Evolutionary conservation across 2,797 vertebrate species (phyloP), one percentile per base, ranked within the genome.

Genomic region (Gallirallus australis): DNA sequence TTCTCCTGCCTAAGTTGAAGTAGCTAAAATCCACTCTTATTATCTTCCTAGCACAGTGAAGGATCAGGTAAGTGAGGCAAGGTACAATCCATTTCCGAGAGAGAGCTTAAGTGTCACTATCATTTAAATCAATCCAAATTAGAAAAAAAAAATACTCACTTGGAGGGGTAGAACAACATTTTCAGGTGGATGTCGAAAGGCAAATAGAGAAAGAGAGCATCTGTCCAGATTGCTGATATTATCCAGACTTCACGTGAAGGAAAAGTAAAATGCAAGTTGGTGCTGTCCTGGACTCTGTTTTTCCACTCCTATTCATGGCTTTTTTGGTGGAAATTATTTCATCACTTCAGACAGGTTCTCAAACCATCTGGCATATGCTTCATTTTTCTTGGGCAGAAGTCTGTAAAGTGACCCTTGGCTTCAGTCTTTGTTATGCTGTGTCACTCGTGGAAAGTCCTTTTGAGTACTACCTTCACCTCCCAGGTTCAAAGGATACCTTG

Each of bases 321-420:
- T 56, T 76, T 79, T 56, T 59, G 14, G 15, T 56, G 17, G 7
- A 20, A 77, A 63, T 20, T 54, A 23, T 69, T 91, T 69, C 28
- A 31, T 65, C 50, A 12, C 6, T 28, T 57, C 16, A 39, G 50
- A 37, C 21, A 53, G 5, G 6, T 75, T 79, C 28, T 78, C 45
- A 68, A 33, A 60, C 5, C 0, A 0, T 33, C 40, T 65, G 18
- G 3, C 17, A 48, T 16, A 6, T 17, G 2, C 12, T 75, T 72
- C 54, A 33, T 40, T 40, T 57, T 6, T 40, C 47, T 79, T 57
- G 59, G 4, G 20, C 16, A 50, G n/a, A 71, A 82, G 20, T 9
- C 3, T 18, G 16, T 48, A 11, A 52, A 31, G 3, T 16, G 6
- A 37, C 12, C 30, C 27, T 78, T 57, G 50, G 8, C 10, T 87